Percentiles rank a stretch among this genome's conserved stretches.
Conservation (phyloP, 2,797 vertebrate genomes). For the Tympanoctomys barrerae region DNA sequence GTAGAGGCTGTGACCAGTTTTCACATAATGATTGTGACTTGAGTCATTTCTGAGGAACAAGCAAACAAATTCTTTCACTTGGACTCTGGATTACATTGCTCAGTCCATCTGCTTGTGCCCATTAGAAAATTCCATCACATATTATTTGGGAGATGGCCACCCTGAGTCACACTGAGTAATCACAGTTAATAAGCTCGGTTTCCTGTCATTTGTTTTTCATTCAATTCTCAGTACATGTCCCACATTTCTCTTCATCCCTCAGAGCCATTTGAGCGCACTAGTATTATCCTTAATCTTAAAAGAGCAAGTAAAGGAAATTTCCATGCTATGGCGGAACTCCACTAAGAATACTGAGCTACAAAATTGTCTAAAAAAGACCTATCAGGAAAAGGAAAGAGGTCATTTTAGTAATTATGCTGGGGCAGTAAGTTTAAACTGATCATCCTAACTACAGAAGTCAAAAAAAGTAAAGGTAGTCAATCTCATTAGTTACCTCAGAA, state of each 20-base stretch:
- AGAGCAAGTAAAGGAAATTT: not conserved
- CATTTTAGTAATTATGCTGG: not conserved
- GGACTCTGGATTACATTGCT: slow-evolving; percentile 1
- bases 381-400: not conserved
- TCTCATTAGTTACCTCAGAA: not conserved
- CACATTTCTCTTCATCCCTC: not conserved
- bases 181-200: not conserved
- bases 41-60: slow-evolving; percentile 68
- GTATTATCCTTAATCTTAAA: not conserved
- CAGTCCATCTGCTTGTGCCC: slow-evolving; percentile 7
- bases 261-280: not conserved
- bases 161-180: slow-evolving; percentile 64
- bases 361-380: not conserved
- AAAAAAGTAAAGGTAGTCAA: not conserved
- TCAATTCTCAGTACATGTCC: not conserved
- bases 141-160: not conserved
- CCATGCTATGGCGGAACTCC: not conserved
- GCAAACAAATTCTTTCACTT: slow-evolving; percentile 49
- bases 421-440: not conserved
- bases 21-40: slow-evolving; percentile 12
- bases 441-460: not conserved
- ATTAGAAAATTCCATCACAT: not conserved
- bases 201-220: slow-evolving; percentile 22
- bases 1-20: not conserved
- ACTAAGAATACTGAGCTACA: not conserved